Evolutionary conservation across 92 coral and sea anemone species (phyloP), one percentile per base, ranked within the genome.

Genomic region (Parazoanthus swiftii): DNA sequence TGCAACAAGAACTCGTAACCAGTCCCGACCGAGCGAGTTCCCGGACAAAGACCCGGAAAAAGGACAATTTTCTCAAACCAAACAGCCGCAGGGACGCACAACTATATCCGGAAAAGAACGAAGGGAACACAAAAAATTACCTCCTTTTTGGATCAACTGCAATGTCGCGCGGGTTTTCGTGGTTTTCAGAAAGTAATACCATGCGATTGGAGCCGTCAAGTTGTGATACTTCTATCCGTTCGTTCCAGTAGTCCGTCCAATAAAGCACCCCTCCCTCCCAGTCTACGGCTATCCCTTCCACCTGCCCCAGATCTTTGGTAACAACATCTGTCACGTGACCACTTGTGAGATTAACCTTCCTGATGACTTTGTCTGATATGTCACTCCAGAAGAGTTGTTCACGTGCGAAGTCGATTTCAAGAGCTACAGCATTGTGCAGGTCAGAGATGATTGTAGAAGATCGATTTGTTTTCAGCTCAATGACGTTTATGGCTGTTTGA

Each of bases 191-290:
- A 43, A 82, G 76, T 8, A 82, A 48, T 39, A 82, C 86, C 75
- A 71, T 82, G 37, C 86, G 86, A 82, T 68, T 35, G 23, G 86
- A 82, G 38, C 86, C 86, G 33, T 82, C 77, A 13, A 82, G 76
- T 16, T 77, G 23, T 25, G 86, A 42, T 37, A 82, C 86, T 39
- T 82, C 86, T 42, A 82, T 68, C 21, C 86, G 75, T 66, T 82
- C 86, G n/a, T 82, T 82, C 86, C 25, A 67, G 77, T 82, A 82
- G 35, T 82, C 86, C 9, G 77, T 82, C 86, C 86, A 82, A 46
- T 82, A 82, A 5, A 82, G 63, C 1, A 67, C 76, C 23, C 39
- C 86, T 15, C 65, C 86, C 6, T 68, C 42, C 86, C 86, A 82
- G 50, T 82, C 86, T 8, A 82, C 38, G 5, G 86, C 86, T 36